These are phyloP conservation scores for Morpho deidamia DNA, from an alignment of 2,888 invertebrate species.

Conservation along the genomic window DNA sequence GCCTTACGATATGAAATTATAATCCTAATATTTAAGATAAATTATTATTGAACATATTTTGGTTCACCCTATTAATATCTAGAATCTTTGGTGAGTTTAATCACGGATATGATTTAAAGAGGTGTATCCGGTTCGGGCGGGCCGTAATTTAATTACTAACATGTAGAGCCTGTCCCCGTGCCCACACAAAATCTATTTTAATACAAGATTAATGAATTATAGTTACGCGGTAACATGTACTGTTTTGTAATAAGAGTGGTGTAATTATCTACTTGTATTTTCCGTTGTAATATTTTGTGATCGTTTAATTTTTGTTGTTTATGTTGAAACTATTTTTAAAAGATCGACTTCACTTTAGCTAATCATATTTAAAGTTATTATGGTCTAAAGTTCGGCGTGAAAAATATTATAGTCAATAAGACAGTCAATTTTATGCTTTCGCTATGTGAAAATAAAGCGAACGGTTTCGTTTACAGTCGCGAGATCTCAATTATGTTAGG, in stretches of 20 bases:
- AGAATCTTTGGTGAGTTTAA: constrained; percentile 26
- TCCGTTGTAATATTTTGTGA: neutral
- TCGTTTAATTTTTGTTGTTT: neutral
- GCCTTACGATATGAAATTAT: too few species aligned
- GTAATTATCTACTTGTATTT: constrained; percentile 12
- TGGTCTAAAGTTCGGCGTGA: too few species aligned
- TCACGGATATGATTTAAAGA: constrained; percentile 59
- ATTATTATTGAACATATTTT: constrained; percentile 12
- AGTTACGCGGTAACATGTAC: constrained; percentile 26
- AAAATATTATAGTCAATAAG: too few species aligned
- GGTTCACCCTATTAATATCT: constrained; percentile 16
- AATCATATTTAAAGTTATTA: too few species aligned
- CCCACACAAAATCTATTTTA: constrained; percentile 67
- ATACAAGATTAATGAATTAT: constrained; percentile 65
- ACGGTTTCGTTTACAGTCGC: too few species aligned
- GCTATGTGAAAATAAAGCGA: too few species aligned
- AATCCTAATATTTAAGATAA: neutral
- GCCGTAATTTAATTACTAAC: constrained; percentile 65
- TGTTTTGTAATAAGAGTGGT: constrained; percentile 9
- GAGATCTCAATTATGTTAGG: too few species aligned
- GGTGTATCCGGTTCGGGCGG: constrained; percentile 44
- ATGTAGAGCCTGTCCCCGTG: constrained; percentile 55
- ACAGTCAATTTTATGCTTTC: too few species aligned
- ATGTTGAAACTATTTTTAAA: too few species aligned
- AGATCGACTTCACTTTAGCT: too few species aligned